A percentile compares a stretch with the other conserved stretches of the same genome.
Evolutionary conservation across 2,888 invertebrate genomes (phyloP).

Genomic region (Ypsolopha sequella): DNA sequence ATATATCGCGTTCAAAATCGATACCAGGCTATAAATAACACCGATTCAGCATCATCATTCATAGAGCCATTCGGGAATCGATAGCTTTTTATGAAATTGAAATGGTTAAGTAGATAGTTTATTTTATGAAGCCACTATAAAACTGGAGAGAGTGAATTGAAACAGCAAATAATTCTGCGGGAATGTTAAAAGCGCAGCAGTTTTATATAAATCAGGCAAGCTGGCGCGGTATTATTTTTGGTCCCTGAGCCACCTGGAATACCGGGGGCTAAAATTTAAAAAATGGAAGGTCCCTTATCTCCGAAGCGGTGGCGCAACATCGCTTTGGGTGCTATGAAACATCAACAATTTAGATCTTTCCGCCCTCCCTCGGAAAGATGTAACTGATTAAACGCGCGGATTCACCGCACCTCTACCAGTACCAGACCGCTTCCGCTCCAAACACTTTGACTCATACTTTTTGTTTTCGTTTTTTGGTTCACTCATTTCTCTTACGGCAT

Average conservation of each 20-base stretch:
- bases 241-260: constrained; percentile 3
- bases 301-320: not conserved
- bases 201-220: constrained; percentile 1
- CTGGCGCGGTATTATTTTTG: not conserved
- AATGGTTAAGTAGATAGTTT: no score
- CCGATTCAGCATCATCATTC: no score
- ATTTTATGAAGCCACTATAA: no score
- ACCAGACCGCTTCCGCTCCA: not conserved
- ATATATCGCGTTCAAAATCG: no score
- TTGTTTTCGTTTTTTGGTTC: no score
- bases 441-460: not conserved
- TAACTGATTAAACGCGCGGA: constrained; percentile 6
- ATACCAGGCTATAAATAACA: no score
- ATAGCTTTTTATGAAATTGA: no score
- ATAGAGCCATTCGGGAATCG: no score
- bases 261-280: constrained; percentile 2
- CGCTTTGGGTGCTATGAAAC: constrained; percentile 7
- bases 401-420: not conserved
- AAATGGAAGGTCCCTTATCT: constrained; percentile 8
- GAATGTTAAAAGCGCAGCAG: not conserved
- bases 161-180: not conserved
- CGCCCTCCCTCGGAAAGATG: constrained; percentile 3
- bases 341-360: constrained; percentile 9
- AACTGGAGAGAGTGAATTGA: not conserved
- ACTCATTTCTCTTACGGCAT: no score